Base-by-base conservation (phyloP, 2,797 vertebrate genomes). In the Coregonus suidteri region DNA sequence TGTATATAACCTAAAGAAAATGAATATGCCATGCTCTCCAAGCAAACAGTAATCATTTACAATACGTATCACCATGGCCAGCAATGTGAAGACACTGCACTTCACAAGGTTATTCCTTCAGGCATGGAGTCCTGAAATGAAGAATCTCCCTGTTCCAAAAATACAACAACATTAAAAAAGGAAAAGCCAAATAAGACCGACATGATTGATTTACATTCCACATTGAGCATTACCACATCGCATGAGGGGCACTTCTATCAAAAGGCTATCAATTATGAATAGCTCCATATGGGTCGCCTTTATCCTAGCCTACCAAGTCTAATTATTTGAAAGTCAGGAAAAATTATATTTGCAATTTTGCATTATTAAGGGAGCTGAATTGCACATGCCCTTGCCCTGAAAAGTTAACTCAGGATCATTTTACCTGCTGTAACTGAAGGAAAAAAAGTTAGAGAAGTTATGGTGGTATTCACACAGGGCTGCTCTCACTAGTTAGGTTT, bases 181-280 rank as follows among this genome's bases (percentile, higher is more conserved):
- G 54, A 81, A 20, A 77, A 82, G n/a, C 76, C 15, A 20, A 79
- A 74, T 53, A 75, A 71, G 67, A 76, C 30, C 71, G 7, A 2
- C 37, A 18, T 75, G 78, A 83, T 35, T 70, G 81, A 81, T 82
- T 77, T 47, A 47, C 54, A 78, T 84, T 77, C 81, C 81, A 79
- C 74, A 34, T 25, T 15, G 81, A 81, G 85, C 79, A 86, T 82
- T 85, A 84, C 75, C 65, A 79, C 76, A 66, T 84, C 76, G 75
- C 76, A 76, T 6, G 30, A 83, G 51, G 79, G 79, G 78, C 76
- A 79, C 85, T 85, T 89, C 83, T 77, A 87, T 90, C 86, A 87
- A 85, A 84, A 85, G 84, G 51, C 67, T 77, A 89, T 91, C 74
- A 86, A 91, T 91, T 82, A 90, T 88, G 78, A 82, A 91, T 84